Evolutionary conservation across 2,888 invertebrate genomes (phyloP), one percentile per base, ranked within the genome.

Genomic region (Melanotus villosus): DNA sequence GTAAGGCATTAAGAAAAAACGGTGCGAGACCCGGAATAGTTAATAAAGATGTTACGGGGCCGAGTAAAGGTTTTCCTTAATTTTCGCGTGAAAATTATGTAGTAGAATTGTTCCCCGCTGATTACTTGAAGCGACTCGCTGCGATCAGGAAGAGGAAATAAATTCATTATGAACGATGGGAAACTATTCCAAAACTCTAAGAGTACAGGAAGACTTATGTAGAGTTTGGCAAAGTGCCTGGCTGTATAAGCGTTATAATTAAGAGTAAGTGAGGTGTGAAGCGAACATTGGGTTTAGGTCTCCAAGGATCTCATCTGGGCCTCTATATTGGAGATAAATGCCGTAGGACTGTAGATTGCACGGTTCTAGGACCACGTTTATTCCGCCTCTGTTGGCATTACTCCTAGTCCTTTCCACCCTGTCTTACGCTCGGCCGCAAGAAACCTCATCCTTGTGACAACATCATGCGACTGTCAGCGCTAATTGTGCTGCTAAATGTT

Each of bases 251-350:
- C 77, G 76, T 78, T 79, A 81, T 81, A 82, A 82, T 82, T 82
- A 82, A 81, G 82, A 81, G 78, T 81, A 81, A 82, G 82, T 81
- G 82, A 82, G 81, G 82, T 82, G 82, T 82, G 80, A 83, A 82
- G 81, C 76, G 78, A 81, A 80, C 80, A 80, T 77, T 78, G 80
- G 77, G 79, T 79, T 77, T 75, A 75, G 75, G 75, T 79, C 80
- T 78, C 80, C 45, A 72, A 78, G 80, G 81, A 80, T 80, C 80
- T 81, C 80, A 80, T 80, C 80, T 79, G 78, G 78, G 76, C 73
- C 77, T 75, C 76, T 79, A 78, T 78, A 78, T 80, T 76, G 75
- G 76, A 80, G 80, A 72, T 70, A 68, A 70, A 71, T 71, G 73
- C 67, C 65, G 71, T 54, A 71, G 67, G 68, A 69, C 70, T 73